phyloP scores from a whole-genome alignment of 1,140 invertebrate genomes.

The Trinorchestia longiramus region DNA sequence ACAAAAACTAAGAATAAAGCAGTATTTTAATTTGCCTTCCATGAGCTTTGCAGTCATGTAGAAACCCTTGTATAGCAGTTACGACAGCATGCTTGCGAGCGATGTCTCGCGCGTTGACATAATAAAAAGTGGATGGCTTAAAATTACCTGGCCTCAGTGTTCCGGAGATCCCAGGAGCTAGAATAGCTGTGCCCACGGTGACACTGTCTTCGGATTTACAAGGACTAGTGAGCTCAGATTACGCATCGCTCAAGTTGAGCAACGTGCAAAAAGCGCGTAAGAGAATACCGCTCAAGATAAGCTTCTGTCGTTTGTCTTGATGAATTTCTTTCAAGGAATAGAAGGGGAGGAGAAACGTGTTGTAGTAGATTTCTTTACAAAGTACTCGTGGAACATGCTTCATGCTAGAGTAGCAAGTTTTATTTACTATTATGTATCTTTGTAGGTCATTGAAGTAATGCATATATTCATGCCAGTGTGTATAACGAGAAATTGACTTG shows the following conservation, averaged over 20 bases:
- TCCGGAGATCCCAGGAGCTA: slow-evolving; percentile 19
- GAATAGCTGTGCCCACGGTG: not conserved
- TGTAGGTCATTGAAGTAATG: no score
- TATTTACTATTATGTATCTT: not conserved
- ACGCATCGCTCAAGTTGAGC: slow-evolving; percentile 23
- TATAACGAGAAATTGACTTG: no score
- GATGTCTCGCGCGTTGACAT: not conserved
- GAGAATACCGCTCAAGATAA: slow-evolving; percentile 38
- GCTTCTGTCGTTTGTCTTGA: slow-evolving; percentile 20
- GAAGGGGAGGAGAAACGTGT: not conserved
- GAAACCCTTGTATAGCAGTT: not conserved
- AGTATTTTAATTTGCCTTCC: not conserved
- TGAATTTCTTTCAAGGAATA: slow-evolving; percentile 26
- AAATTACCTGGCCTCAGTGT: slow-evolving; percentile 9
- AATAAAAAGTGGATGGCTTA: not conserved
- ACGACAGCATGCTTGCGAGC: not conserved
- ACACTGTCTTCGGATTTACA: slow-evolving; percentile 21
- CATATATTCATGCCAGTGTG: no score
- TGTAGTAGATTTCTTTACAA: not conserved
- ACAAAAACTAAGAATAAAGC: not conserved
- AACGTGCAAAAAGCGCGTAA: not conserved
- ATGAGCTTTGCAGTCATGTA: not conserved
- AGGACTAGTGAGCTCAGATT: slow-evolving; percentile 32
- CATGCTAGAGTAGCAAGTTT: not conserved
- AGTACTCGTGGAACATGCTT: not conserved